A percentile compares a stretch with the other conserved stretches of the same genome.
phyloP scores from a whole-genome alignment of 2,113 vertebrate genomes.

The Saccopteryx leptura region DNA sequence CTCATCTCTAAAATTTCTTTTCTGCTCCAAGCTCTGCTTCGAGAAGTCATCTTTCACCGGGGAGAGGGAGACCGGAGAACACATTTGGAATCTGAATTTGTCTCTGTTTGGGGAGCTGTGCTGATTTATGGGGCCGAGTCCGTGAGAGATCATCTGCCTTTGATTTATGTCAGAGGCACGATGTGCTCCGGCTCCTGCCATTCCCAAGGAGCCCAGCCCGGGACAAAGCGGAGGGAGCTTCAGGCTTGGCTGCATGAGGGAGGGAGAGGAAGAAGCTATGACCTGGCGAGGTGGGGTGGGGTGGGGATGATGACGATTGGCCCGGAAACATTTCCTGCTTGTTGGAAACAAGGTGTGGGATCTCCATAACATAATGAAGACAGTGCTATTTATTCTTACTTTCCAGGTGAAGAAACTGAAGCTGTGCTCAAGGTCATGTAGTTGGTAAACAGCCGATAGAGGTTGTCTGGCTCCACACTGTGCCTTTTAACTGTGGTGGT shows the following conservation, averaged over 20 bases:
- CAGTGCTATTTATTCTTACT: not conserved
- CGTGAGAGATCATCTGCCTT: constrained; percentile 56
- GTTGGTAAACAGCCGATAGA: rapidly evolving
- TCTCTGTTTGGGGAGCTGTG: constrained; percentile 69
- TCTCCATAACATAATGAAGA: not conserved
- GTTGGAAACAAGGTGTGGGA: no score
- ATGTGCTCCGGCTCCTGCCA: not conserved
- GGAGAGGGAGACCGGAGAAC: constrained; percentile 73
- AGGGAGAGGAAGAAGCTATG: not conserved
- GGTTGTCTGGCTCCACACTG: not conserved
- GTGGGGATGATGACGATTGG: not conserved
- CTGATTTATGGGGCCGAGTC: constrained; percentile 81
- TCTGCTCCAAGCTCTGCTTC: not conserved
- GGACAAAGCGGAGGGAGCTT: not conserved
- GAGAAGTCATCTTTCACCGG: constrained; percentile 73
- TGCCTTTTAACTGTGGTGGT: not conserved
- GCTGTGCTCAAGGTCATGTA: not conserved
- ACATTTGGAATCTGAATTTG: constrained; percentile 79
- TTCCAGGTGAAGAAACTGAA: not conserved
- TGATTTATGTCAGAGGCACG: constrained; percentile 42
- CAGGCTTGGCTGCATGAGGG: not conserved
- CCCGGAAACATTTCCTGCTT: not conserved
- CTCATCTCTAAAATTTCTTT: not conserved
- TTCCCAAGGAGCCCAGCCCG: not conserved
- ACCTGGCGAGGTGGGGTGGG: not conserved